Evolutionary conservation across 35 echinoderm and acorn worm genomes (phyloP), one percentile per base, ranked within the genome.

Genomic region (Chiridota heheva): DNA sequence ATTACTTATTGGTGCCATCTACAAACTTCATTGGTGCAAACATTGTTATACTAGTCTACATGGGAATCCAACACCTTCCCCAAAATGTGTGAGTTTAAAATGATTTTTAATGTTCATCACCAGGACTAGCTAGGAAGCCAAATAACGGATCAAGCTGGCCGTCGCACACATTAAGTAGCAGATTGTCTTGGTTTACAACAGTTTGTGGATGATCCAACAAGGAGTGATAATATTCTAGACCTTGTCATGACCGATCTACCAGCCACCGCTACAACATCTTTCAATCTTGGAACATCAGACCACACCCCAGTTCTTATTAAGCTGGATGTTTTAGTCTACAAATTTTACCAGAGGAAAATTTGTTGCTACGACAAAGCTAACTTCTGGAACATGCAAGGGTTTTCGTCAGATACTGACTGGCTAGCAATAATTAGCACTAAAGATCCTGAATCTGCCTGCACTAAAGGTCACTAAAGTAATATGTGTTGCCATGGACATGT

Each of bases 61-160:
- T 91, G 8, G n/a, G 72, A 85, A 30, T 77, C 72, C 63, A 72
- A 16, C 72, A 85, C 46, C 34, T 22, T 88, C 28, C 33, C 67
- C 13, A 70, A 70, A 81, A 45, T 88, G 1, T 22, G 1, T 6
- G 82, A 42, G 70, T 70, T 77, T 37, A 49, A 58, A 43, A 73
- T 17, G 81, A 91, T 36, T 91, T n/a, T 91, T 61, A 83, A 89
- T 44, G 81, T 91, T 34, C 88, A 91, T 70, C 88, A 91, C 34
- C 42, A 27, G 34, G 88, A 86, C 26, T 91, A 73, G 88, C 73
- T 85, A 18, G 63, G 81, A 42, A 91, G 88, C 62, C 82, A 35
- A 17, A 70, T 32, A 22, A 91, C 88, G 35, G 81, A 91, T 47
- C 24, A 81, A 18, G 88, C 58, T 58, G 88, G 81, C 5, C 67